Evolutionary conservation across 2,888 invertebrate species (phyloP).

Genomic region (Acleris literana): DNA sequence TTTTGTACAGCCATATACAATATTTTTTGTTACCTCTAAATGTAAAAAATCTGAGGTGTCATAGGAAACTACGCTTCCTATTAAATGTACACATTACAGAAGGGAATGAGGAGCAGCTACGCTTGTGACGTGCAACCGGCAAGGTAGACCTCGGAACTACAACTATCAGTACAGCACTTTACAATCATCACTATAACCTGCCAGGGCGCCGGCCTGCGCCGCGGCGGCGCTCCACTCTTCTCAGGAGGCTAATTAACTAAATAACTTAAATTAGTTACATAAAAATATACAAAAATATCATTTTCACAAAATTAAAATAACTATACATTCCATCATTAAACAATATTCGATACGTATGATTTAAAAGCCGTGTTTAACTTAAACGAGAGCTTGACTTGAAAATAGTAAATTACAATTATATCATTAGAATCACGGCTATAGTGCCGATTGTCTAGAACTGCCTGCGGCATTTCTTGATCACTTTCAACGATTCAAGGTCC

Average conservation of each 20-base stretch:
- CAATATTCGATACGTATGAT: conserved; percentile 80
- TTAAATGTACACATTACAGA: conserved; percentile 77
- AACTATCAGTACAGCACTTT: conserved; percentile 81
- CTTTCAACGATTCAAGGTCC: conserved; percentile 81
- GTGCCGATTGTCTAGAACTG: conserved; percentile 83
- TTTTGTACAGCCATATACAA: conserved; percentile 85
- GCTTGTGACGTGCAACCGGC: conserved; percentile 80
- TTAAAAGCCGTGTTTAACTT: conserved; percentile 79
- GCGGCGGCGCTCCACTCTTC: conserved; percentile 65
- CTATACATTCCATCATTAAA: conserved; percentile 81
- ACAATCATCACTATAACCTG: conserved; percentile 82
- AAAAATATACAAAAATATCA: conserved; percentile 84
- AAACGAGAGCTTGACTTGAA: conserved; percentile 82
- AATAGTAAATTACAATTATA: conserved; percentile 76
- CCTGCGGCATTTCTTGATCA: conserved; percentile 75
- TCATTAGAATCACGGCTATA: conserved; percentile 77
- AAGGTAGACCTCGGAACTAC: conserved; percentile 80
- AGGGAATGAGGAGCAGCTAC: conserved; percentile 82
- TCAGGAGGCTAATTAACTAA: conserved; percentile 68
- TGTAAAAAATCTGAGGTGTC: conserved; percentile 83
- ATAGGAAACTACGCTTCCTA: conserved; percentile 83
- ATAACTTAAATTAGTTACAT: conserved; percentile 80
- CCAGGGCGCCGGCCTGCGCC: conserved; percentile 46
- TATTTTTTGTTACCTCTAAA: conserved; percentile 84
- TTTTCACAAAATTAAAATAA: conserved; percentile 82